phyloP scores from a whole-genome alignment of 2,797 vertebrate species.

The Cynodonichthys magdalenae region DNA sequence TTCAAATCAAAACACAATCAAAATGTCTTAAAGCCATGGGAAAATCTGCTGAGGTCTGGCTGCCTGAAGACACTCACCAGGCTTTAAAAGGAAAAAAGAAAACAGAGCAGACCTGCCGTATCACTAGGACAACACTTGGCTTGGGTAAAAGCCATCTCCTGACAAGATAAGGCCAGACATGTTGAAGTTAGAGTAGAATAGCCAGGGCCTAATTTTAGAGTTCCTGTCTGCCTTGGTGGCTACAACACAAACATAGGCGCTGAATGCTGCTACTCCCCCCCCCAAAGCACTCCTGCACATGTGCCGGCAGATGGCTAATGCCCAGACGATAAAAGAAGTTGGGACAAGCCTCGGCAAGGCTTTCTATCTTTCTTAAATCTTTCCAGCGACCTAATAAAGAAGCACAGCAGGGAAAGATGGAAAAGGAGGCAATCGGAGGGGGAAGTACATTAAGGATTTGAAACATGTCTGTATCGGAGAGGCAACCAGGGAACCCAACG shows the following conservation, averaged over 20 bases:
- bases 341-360: conserved; percentile 52
- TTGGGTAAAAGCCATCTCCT: conserved; percentile 44
- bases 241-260: conserved; percentile 49
- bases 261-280: conserved; percentile 29
- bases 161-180: conserved; percentile 65
- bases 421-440: conserved; percentile 13
- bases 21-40: conserved; percentile 40
- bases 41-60: conserved; percentile 33
- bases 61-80: conserved; percentile 28
- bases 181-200: conserved; percentile 49
- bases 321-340: conserved; percentile 58
- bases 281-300: conserved; percentile 49
- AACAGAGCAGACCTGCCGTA: conserved; percentile 32
- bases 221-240: conserved; percentile 59
- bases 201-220: conserved; percentile 65
- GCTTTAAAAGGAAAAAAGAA: conserved; percentile 3
- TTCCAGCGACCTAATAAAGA: conserved; percentile 51
- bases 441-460: conserved; percentile 20
- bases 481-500: conserved; percentile 3
- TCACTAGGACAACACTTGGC: conserved; percentile 41
- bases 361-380: conserved; percentile 59
- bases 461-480: conserved; percentile 32
- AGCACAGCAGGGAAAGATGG: conserved; percentile 13
- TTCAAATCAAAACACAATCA: conserved; percentile 52
- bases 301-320: conserved; percentile 71